Evolutionary conservation across 2,888 invertebrate species (phyloP), one percentile per base, ranked within the genome.

Genomic region (Zaprionus obscuricornis): DNA sequence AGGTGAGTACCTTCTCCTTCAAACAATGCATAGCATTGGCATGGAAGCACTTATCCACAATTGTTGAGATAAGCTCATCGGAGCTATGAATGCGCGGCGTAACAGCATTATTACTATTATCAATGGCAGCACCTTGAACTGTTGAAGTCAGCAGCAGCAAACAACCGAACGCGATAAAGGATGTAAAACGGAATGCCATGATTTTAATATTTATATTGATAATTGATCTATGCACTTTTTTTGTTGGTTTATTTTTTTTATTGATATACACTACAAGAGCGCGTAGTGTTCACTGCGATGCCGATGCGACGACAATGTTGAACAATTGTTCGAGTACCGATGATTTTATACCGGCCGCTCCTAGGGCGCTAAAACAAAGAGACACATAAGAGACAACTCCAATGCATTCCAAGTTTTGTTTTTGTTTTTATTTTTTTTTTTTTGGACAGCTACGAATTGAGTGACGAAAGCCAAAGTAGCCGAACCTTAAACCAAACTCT

Each of bases 1-100:
- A 96, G 50, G 92, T 92, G 20, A 96, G 91, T 81, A 96, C 94
- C 91, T 95, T 94, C 89, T 93, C 92, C 91, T 95, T 95, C 74
- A 96, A 92, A 85, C 96, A 96, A 88, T 93, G 92, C 89, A 95
- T 94, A 4, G 93, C 92, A 60, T 93, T 92, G 39, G 92, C 92
- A 73, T 92, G 92, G 87, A 94, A 92, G 91, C 96, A 96, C 88
- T 94, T 93, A 91, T 93, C 93, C 78, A 95, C 91, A 82, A 94
- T 93, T 86, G 93, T 92, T 56, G 93, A 92, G 74, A 96, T 92
- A 37, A 95, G 91, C 88, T 94, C 93, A 78, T 94, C 94, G 89
- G 94, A 93, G 68, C 92, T 92, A 78, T 91, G 89, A 76, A 94
- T 92, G 63, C 92, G 91, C 33, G 92, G 91, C 29, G 91, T 91